Base-by-base conservation (phyloP, 2,113 vertebrate genomes). In the Ailuropoda melanoleuca region DNA sequence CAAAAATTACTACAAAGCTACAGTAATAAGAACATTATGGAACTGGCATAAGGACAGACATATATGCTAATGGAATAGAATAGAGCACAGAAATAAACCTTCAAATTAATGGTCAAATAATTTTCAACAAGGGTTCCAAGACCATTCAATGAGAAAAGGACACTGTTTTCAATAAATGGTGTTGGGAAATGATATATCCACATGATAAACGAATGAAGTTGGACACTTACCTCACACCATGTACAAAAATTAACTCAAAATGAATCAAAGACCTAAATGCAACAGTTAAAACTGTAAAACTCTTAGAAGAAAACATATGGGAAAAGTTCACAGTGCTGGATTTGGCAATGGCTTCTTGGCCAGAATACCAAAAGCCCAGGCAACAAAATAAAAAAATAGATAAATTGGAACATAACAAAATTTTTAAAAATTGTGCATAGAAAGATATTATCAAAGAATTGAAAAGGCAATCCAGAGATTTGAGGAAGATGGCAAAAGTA, bases 161-260 rank as follows among this genome's bases (percentile, higher is more conserved):
- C 19, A 55, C 31, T 60, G 21, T 85, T 97, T 74, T 72, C 15
- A 90, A 84, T 1, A 55, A 68, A 84, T 11, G 4, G 2, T 82
- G 31, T 60, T 92, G 21, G 60, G 26, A 94, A 91, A 88, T 43
- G 19, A 50, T 34, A 70, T 85, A 91, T 95, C 60, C 39, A 78
- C 18, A 70, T 80, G 62, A 10, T 43, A 68, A 86, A 78, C 68
- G 39, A 58, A 94, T 56, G 77, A 95, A 70, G 6, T 8, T 84
- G 34, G 39, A 50, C 60, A 26, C 48, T 89, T 77, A 84, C 39
- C 7, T n/a, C 83, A 55, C 3, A 46, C 15, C 21, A 37, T 66
- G 56, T 46, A 77, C 10, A 78, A 93, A 91, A 90, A 81, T 74
- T 39, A 90, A 86, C 53, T 88, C 34, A 91, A 90, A 95, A 91